These are phyloP conservation scores for Leucosticte australis DNA, from an alignment of 2,113 vertebrate species.

Conservation along the genomic window DNA sequence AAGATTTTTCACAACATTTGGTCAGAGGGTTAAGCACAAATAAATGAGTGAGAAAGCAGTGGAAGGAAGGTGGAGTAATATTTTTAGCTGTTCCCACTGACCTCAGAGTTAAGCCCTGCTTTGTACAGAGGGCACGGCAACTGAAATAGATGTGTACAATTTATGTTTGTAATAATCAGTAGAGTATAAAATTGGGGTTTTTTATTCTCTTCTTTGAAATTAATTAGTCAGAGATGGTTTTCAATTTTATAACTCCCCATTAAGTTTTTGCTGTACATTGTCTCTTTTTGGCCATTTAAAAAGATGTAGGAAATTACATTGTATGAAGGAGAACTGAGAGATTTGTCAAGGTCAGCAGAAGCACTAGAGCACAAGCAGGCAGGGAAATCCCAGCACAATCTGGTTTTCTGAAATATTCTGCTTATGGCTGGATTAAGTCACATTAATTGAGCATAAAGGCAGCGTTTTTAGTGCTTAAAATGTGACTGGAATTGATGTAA, in stretches of 20 bases:
- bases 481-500: background rate
- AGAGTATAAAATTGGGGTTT: background rate
- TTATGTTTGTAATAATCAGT: constrained; percentile 19
- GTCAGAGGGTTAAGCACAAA: background rate
- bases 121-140: background rate
- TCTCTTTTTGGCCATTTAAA: constrained; percentile 19
- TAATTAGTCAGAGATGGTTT: constrained; percentile 18
- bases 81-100: background rate
- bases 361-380: background rate
- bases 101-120: background rate
- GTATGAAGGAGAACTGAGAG: background rate
- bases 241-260: constrained; percentile 36
- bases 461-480: background rate
- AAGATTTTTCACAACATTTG: background rate
- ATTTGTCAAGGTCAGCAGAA: constrained; percentile 46
- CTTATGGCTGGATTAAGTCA: constrained; percentile 12
- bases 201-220: constrained; percentile 1
- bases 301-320: background rate
- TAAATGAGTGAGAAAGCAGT: background rate
- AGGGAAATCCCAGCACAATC: background rate
- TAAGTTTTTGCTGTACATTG: constrained; percentile 1
- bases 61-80: background rate
- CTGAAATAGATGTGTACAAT: background rate
- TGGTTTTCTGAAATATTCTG: constrained; percentile 24
- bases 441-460: constrained; percentile 15